Evolutionary conservation across 2,797 vertebrate species (phyloP), one percentile per base, ranked within the genome.

Genomic region (Decapterus maruadsi): DNA sequence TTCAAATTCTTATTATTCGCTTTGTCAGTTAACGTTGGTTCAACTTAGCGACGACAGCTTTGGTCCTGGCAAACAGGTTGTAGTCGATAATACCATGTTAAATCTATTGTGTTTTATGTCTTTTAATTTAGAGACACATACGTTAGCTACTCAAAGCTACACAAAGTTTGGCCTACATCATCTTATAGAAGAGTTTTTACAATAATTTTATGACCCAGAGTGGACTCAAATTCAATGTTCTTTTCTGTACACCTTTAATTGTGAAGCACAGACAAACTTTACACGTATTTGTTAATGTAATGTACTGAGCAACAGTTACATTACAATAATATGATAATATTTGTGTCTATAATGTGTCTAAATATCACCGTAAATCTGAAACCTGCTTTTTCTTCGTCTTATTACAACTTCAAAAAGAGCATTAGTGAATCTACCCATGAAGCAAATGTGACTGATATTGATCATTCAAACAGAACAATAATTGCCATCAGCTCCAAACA

Each of bases 401-500:
- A 26, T 26, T 26, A 26, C 26, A 26, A 13, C 50, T 26, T 45
- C 1, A 16, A 31, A 13, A 17, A 42, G 9, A 71, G 0, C 5
- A 68, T 40, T 9, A n/a, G 20, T 62, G 51, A 55, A 63, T 14
- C 22, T 1, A 22, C 26, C 1, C 0, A 72, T 68, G 43, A 57
- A 34, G 17, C n/a, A 45, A 43, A 51, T 45, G 40, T 19, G 2
- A 57, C 46, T 22, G 8, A 29, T 51, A 26, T 67, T 12, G 68
- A 54, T 78, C 50, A 75, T 57, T 61, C 19, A 75, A 50, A 22
- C 12, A 22, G 19, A 53, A 60, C 22, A 68, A 26, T 42, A 51
- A 46, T 20, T 20, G 19, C 19, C 29, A 5, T 67, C 42, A 48
- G 12, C 54, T 38, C 42, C 2, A 19, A 13, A n/a, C 11, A 42